These are phyloP conservation scores for Acinonyx jubatus DNA, from an alignment of 2,113 vertebrate genomes.

Conservation along the genomic window DNA sequence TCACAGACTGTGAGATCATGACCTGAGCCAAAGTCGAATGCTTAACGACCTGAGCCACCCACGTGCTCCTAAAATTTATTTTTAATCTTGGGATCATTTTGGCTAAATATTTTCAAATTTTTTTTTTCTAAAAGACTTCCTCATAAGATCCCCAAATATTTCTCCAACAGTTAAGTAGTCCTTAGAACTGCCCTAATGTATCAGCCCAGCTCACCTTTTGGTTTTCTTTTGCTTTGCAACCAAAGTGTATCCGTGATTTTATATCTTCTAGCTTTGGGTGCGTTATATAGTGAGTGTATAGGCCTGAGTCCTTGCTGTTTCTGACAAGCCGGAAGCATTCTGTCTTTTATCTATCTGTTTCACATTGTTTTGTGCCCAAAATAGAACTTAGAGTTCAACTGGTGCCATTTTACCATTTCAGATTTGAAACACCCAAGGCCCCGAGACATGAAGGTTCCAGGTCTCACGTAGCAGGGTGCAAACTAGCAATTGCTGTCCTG, in stretches of 20 bases:
- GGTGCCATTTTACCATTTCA: not conserved
- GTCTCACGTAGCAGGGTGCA: not conserved
- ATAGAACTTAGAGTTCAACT: not conserved
- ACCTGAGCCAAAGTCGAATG: too few species aligned
- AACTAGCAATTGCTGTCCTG: not conserved
- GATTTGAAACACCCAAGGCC: not conserved
- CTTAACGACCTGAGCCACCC: too few species aligned
- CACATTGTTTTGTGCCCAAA: not conserved
- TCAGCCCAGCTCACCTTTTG: not conserved
- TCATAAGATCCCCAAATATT: not conserved
- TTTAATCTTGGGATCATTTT: constrained; percentile 28
- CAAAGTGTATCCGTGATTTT: not conserved
- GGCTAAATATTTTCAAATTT: not conserved
- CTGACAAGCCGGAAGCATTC: not conserved
- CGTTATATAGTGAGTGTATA: not conserved
- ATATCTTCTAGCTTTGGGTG: not conserved
- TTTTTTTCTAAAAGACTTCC: not conserved
- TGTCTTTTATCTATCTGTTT: not conserved
- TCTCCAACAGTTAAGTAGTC: not conserved
- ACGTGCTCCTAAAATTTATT: not conserved
- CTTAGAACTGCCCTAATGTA: not conserved
- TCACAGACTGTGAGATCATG: too few species aligned
- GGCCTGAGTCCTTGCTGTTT: not conserved
- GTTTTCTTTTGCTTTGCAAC: not conserved
- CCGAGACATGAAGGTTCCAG: not conserved